Evolutionary conservation across 2,113 vertebrate species (phyloP).

Genomic region (Tonatia bakeri): DNA sequence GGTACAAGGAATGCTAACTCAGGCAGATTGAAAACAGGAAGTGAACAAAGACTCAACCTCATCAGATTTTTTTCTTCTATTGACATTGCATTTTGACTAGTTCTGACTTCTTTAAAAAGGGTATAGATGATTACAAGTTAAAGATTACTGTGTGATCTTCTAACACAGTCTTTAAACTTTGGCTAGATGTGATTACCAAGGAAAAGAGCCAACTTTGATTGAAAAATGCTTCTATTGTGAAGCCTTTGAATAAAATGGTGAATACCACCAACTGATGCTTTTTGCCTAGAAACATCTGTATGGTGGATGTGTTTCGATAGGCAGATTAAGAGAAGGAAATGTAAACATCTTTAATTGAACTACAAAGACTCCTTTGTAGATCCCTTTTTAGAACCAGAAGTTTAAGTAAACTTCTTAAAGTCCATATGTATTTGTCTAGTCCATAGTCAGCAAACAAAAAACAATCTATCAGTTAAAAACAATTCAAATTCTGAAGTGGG

Average conservation of each 20-base stretch:
- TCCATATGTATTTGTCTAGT: constrained; percentile 19
- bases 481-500: constrained; percentile 48
- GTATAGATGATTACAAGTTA: constrained; percentile 12
- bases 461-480: constrained; percentile 54
- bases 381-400: constrained; percentile 55
- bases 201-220: constrained; percentile 23
- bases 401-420: constrained; percentile 53
- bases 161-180: constrained; percentile 18
- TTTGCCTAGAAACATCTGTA: constrained; percentile 60
- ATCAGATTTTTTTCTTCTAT: neutral
- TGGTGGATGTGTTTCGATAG: constrained; percentile 52
- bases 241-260: neutral
- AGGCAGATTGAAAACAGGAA: neutral
- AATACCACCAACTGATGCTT: constrained; percentile 30
- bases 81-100: neutral
- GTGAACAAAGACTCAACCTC: neutral
- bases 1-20: neutral
- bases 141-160: constrained; percentile 11
- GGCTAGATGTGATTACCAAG: constrained; percentile 9
- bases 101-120: neutral
- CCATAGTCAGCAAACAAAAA: neutral
- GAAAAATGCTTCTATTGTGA: neutral
- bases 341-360: constrained; percentile 68
- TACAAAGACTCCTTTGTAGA: constrained; percentile 32
- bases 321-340: constrained; percentile 56